Base-by-base conservation (phyloP, 2,888 invertebrate species). In the Andrena dorsata region DNA sequence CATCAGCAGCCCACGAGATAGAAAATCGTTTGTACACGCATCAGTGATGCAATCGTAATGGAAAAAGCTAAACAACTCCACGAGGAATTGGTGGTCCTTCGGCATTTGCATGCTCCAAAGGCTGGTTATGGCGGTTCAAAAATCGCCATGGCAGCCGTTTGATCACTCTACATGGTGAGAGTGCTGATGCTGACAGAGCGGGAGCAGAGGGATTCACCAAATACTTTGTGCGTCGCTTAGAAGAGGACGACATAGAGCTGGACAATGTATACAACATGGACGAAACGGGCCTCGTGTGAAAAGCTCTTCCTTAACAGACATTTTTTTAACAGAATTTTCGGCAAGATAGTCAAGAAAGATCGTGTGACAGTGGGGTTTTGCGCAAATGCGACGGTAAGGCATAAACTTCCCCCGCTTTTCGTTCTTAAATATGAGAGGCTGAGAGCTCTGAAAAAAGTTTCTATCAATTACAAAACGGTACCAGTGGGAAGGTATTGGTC, bases 21-120 rank as follows among this genome's bases (percentile, higher is more conserved):
- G 53, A 68, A 1, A 51, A 49, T 53, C 68, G 68, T 5, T 28
- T 68, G 13, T 68, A 68, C 53, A 32, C 30, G 51, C 0, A 32
- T 66, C 51, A 51, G 32, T 5, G 66, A 66, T 32, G 28, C 51
- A 20, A 2, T 53, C 8, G n/a, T 53, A 53, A n/a, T 23, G 23
- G 20, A 53, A 3, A 53, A 53, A 10, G 23, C 53, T 7, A 53
- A 53, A 3, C n/a, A 53, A 53, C 23, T 53, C 8, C 7, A 53
- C 8, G 20, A 10, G 20, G 20, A 53, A 20, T 23, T 20, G 20
- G 53, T n/a, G 53, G 23, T 23, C 53, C 53, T 8, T 53, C 53
- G 10, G 7, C 20, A n/a, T 53, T 53, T 23, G 1, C 53, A 23
- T 7, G 20, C 3, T n/a, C 20, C 53, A 53, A 53, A 23, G 53